These are phyloP conservation scores for Anthopleura sola DNA, from an alignment of 64 coral and sea anemone species.

Conservation along the genomic window DNA sequence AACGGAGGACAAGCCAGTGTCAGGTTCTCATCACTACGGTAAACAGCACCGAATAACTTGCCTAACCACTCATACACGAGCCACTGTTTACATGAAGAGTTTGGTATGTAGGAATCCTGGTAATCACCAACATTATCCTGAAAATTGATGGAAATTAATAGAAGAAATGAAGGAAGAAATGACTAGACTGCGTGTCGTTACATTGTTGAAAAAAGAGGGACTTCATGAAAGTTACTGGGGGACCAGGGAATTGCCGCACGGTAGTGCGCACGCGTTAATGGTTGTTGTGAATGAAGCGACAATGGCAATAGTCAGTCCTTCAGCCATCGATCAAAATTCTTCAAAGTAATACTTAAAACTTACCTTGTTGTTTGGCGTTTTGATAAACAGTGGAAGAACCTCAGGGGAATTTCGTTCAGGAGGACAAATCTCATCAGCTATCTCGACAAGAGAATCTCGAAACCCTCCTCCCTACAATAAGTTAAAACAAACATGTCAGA, in stretches of 20 bases:
- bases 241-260: no score
- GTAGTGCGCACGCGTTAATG: no score
- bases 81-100: conserved; percentile 62
- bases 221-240: no score
- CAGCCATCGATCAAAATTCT: no score
- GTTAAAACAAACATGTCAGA: not conserved
- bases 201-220: no score
- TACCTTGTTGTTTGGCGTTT: conserved; percentile 86
- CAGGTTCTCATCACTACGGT: conserved; percentile 90
- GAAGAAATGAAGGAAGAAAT: no score
- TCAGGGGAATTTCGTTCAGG: conserved; percentile 46
- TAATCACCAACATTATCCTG: conserved; percentile 83
- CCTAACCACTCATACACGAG: conserved; percentile 64
- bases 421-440: conserved; percentile 89
- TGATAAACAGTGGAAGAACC: conserved; percentile 80
- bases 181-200: no score
- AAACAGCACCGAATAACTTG: conserved; percentile 77
- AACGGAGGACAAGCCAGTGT: conserved; percentile 80
- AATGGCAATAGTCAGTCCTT: no score
- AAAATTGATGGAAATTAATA: not conserved
- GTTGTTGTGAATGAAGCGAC: no score
- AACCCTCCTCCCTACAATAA: conserved; percentile 83
- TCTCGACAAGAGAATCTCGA: conserved; percentile 90
- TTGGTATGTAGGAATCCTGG: conserved; percentile 82
- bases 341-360: no score